Conservation (phyloP, 2,797 vertebrate species). For the Aeoliscus strigatus region DNA sequence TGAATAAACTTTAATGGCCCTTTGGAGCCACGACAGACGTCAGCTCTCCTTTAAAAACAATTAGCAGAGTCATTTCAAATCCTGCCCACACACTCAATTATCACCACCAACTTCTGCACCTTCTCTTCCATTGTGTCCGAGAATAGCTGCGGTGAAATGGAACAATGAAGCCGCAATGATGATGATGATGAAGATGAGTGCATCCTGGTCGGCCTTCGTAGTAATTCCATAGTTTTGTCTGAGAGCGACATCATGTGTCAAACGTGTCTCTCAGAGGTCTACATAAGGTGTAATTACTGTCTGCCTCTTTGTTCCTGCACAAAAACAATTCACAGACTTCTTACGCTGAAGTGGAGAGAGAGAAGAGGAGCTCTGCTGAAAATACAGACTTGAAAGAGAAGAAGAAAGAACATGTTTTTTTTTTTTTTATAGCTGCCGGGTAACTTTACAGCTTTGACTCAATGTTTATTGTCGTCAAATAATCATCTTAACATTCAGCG, state of each 20-base stretch:
- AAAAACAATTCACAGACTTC: slow-evolving; percentile 33
- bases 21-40: too few relatives aligned
- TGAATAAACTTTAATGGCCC: too few relatives aligned
- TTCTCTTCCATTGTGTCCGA: slow-evolving; percentile 60
- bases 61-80: slow-evolving; percentile 72
- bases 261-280: slow-evolving; percentile 45
- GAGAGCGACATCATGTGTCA: slow-evolving; percentile 53
- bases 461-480: slow-evolving; percentile 50
- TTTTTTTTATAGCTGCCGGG: slow-evolving; percentile 40
- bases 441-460: slow-evolving; percentile 40
- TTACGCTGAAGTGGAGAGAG: slow-evolving; percentile 24
- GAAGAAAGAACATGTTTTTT: slow-evolving; percentile 9
- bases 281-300: slow-evolving; percentile 59
- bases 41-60: slow-evolving; percentile 79
- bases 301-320: slow-evolving; percentile 38
- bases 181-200: slow-evolving; percentile 43
- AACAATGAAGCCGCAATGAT: slow-evolving; percentile 49
- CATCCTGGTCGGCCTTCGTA: slow-evolving; percentile 38
- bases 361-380: slow-evolving; percentile 27
- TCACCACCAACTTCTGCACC: slow-evolving; percentile 70
- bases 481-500: slow-evolving; percentile 29
- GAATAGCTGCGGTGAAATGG: slow-evolving; percentile 61
- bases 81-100: slow-evolving; percentile 77
- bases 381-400: slow-evolving; percentile 33
- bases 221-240: slow-evolving; percentile 42